A percentile compares a stretch with the other conserved stretches of the same genome.
Evolutionary conservation across 2,888 invertebrate genomes (phyloP).

Genomic region (Bibio marci): DNA sequence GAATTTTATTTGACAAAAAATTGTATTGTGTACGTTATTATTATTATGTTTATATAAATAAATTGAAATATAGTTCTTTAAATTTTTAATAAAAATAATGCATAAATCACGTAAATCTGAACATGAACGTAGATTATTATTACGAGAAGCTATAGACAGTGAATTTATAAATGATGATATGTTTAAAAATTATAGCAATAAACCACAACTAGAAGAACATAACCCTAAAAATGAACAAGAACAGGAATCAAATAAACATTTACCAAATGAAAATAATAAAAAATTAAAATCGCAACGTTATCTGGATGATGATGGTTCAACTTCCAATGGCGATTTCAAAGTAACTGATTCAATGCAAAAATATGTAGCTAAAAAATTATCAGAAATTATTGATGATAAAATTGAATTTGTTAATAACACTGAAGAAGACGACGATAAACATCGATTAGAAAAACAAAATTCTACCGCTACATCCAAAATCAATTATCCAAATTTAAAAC

Average conservation of each 20-base stretch:
- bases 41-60: too few relatives aligned
- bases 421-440: too few relatives aligned
- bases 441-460: neutral
- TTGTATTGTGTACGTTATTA: too few relatives aligned
- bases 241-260: neutral
- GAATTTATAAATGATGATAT: conserved; percentile 5
- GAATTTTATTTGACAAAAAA: too few relatives aligned
- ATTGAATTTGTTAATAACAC: conserved; percentile 8
- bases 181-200: neutral
- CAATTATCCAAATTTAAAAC: neutral
- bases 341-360: conserved; percentile 8
- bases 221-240: neutral
- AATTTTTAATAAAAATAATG: too few relatives aligned
- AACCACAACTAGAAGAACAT: neutral
- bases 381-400: conserved; percentile 4
- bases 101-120: too few relatives aligned
- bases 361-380: conserved; percentile 8
- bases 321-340: conserved; percentile 2
- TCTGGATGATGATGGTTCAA: neutral
- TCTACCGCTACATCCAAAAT: neutral
- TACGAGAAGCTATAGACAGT: conserved; percentile 6
- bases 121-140: conserved; percentile 5
- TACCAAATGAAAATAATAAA: neutral
- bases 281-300: conserved; percentile 8
- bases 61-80: too few relatives aligned